phyloP scores from a whole-genome alignment of 2,888 invertebrate species.

The Callosobruchus maculatus region DNA sequence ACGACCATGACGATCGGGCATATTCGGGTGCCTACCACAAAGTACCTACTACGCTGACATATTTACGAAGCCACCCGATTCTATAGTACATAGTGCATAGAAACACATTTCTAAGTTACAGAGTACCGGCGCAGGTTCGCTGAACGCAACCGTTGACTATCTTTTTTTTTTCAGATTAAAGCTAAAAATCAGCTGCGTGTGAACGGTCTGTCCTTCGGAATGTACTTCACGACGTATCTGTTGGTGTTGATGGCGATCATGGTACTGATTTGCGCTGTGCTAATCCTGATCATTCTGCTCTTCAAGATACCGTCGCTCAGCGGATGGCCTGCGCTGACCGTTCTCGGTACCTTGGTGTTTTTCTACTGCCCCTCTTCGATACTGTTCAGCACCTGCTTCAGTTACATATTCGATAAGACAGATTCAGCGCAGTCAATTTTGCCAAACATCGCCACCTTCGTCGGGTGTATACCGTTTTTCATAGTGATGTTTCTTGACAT shows the following conservation, averaged over 20 bases:
- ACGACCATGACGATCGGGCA: too few species aligned
- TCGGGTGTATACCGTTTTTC: slow-evolving; percentile 72
- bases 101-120: too few species aligned
- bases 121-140: too few species aligned
- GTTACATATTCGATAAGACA: slow-evolving; percentile 77
- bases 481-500: slow-evolving; percentile 70
- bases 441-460: slow-evolving; percentile 71
- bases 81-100: too few species aligned
- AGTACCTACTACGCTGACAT: too few species aligned
- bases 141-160: too few species aligned
- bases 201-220: slow-evolving; percentile 71
- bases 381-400: slow-evolving; percentile 70
- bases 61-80: too few species aligned
- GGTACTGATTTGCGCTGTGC: slow-evolving; percentile 62
- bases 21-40: too few species aligned
- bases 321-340: slow-evolving; percentile 65
- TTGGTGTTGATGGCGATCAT: slow-evolving; percentile 68
- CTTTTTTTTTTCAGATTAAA: slow-evolving; percentile 70
- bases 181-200: slow-evolving; percentile 79
- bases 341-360: slow-evolving; percentile 62
- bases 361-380: slow-evolving; percentile 74
- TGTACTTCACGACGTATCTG: slow-evolving; percentile 75
- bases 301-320: slow-evolving; percentile 69
- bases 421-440: slow-evolving; percentile 79
- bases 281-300: slow-evolving; percentile 61